phyloP scores from a whole-genome alignment of 2,888 invertebrate species.

The Athrips mouffetella region DNA sequence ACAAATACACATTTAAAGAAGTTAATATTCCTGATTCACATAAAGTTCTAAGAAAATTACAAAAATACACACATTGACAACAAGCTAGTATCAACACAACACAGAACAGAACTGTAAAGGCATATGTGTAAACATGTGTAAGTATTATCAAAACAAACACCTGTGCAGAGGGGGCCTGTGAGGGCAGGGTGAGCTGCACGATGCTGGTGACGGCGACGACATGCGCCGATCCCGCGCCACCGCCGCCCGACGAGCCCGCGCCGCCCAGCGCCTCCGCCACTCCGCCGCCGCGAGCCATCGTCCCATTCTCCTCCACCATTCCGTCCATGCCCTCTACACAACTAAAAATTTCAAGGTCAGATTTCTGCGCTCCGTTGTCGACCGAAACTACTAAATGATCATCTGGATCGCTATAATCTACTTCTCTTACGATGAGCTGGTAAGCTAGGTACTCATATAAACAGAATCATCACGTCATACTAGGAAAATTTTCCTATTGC shows the following conservation, averaged over 20 bases:
- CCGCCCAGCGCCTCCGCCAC: slow-evolving; percentile 56
- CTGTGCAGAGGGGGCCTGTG: slow-evolving; percentile 82
- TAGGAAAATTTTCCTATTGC: slow-evolving; percentile 68
- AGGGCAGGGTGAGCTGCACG: slow-evolving; percentile 89
- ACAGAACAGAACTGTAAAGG: slow-evolving; percentile 4
- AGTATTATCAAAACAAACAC: slow-evolving; percentile 58
- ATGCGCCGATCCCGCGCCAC: slow-evolving; percentile 53
- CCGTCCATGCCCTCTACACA: slow-evolving; percentile 88
- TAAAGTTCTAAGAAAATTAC: too few relatives aligned
- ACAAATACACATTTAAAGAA: too few relatives aligned
- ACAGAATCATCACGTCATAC: slow-evolving; percentile 67
- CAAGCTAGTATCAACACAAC: background rate
- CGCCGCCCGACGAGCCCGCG: slow-evolving; percentile 52
- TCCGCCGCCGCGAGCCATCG: slow-evolving; percentile 60
- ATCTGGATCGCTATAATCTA: slow-evolving; percentile 37
- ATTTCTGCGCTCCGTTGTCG: slow-evolving; percentile 52
- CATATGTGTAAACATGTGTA: slow-evolving; percentile 13
- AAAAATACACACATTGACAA: background rate
- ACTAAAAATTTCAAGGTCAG: slow-evolving; percentile 81
- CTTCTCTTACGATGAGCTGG: slow-evolving; percentile 47
- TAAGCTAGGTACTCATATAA: slow-evolving; percentile 61
- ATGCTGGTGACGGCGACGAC: slow-evolving; percentile 84
- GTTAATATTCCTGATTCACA: too few relatives aligned
- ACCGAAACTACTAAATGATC: slow-evolving; percentile 25
- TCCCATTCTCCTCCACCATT: slow-evolving; percentile 95